phyloP scores from a whole-genome alignment of 2,888 invertebrate genomes.

The Tolmerus cingulatus region DNA sequence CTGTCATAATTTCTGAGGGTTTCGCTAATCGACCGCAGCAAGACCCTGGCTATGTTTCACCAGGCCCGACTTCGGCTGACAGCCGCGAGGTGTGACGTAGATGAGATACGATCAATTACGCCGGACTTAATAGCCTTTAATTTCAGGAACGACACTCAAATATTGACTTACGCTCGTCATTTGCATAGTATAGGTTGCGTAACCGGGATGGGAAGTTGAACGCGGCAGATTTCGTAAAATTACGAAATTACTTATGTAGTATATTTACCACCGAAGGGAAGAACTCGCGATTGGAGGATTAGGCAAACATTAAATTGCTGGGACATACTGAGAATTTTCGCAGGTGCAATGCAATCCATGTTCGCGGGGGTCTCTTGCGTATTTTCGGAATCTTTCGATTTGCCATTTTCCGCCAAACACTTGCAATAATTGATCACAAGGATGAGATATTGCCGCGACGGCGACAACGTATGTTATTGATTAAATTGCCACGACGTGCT shows the following conservation, averaged over 20 bases:
- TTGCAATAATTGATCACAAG: not conserved
- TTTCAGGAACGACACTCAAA: conserved; percentile 2
- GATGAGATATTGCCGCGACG: not conserved
- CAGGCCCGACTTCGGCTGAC: not conserved
- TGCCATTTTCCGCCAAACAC: not conserved
- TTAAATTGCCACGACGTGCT: not conserved
- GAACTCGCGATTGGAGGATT: not conserved
- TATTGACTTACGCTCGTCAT: conserved; percentile 21
- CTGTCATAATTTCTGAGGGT: conserved; percentile 13
- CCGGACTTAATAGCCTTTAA: conserved; percentile 21
- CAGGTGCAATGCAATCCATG: not conserved
- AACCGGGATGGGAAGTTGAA: not conserved
- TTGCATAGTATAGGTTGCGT: not conserved
- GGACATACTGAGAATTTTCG: not conserved
- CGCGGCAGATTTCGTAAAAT: not conserved
- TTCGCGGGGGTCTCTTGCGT: not conserved
- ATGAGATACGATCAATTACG: conserved; percentile 32
- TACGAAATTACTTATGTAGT: not conserved
- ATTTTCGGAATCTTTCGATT: not conserved
- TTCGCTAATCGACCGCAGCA: not conserved
- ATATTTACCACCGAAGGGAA: not conserved
- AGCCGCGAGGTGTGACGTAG: conserved; percentile 35
- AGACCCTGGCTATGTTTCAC: not conserved
- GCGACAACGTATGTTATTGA: not conserved
- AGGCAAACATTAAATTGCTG: not conserved